These are phyloP conservation scores for Myiotriccus ornatus DNA, from an alignment of 2,797 vertebrate species.

Conservation along the genomic window DNA sequence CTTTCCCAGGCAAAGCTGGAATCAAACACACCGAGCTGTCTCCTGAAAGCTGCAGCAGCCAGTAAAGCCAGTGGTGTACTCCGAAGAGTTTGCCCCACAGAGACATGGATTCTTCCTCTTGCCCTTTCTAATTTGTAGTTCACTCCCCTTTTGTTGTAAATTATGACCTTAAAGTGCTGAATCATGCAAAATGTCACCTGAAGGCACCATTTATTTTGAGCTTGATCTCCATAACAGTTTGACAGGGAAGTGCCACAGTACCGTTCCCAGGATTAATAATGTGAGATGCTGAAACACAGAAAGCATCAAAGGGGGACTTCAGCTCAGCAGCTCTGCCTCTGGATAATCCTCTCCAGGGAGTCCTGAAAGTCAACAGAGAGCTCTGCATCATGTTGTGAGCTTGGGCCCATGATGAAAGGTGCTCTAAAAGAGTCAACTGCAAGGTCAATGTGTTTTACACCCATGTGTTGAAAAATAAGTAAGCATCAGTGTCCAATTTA, in stretches of 20 bases:
- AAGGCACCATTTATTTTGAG: not conserved
- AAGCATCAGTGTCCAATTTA: slow-evolving; percentile 67
- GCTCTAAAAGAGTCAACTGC: slow-evolving; percentile 31
- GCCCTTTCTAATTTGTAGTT: not conserved
- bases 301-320: not conserved
- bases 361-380: not conserved
- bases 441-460: slow-evolving; percentile 5
- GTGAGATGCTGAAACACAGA: not conserved
- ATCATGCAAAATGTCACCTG: not conserved
- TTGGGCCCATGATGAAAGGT: slow-evolving; percentile 34
- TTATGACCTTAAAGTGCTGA: not conserved
- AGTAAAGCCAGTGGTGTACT: not conserved
- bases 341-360: not conserved
- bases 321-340: not conserved
- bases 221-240: fast-evolving
- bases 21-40: not conserved
- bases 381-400: not conserved
- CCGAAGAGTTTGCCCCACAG: not conserved
- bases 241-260: not conserved
- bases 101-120: not conserved
- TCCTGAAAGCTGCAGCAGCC: not conserved
- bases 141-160: not conserved
- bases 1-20: not conserved
- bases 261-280: not conserved
- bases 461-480: slow-evolving; percentile 10